phyloP scores from a whole-genome alignment of 2,797 vertebrate species.

The Enteromius anoplus region DNA sequence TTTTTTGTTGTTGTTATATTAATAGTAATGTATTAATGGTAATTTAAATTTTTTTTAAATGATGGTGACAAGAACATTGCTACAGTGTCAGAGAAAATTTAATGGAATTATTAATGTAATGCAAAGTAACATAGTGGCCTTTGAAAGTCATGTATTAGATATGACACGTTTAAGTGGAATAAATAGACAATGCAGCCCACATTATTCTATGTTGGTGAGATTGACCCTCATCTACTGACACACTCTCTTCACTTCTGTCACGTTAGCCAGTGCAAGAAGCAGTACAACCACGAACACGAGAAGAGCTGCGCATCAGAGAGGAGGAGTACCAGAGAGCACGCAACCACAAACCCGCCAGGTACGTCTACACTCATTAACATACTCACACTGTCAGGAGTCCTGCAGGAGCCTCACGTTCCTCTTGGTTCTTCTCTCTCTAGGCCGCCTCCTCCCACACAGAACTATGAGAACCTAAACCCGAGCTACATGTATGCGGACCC shows the following conservation, averaged over 20 bases:
- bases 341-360: constrained; percentile 86
- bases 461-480: constrained; percentile 80
- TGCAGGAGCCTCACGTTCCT: background rate
- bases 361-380: constrained; percentile 28
- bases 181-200: background rate
- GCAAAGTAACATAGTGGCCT: background rate
- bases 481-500: constrained; percentile 70
- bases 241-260: constrained; percentile 16
- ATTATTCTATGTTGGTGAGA: constrained; percentile 16
- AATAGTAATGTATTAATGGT: no score
- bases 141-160: background rate
- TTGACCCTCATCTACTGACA: background rate
- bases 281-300: constrained; percentile 81
- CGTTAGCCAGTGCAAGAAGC: constrained; percentile 80
- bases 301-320: constrained; percentile 82
- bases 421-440: constrained; percentile 53
- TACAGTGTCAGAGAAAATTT: background rate
- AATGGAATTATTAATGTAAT: background rate
- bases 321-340: constrained; percentile 82
- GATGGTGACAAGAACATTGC: background rate
- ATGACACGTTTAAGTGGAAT: background rate
- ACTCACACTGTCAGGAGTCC: background rate
- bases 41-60: no score
- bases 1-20: no score
- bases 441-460: constrained; percentile 71